These are phyloP conservation scores for Rousettus madagascariensis DNA, from an alignment of 2,797 vertebrate genomes.

Conservation along the genomic window DNA sequence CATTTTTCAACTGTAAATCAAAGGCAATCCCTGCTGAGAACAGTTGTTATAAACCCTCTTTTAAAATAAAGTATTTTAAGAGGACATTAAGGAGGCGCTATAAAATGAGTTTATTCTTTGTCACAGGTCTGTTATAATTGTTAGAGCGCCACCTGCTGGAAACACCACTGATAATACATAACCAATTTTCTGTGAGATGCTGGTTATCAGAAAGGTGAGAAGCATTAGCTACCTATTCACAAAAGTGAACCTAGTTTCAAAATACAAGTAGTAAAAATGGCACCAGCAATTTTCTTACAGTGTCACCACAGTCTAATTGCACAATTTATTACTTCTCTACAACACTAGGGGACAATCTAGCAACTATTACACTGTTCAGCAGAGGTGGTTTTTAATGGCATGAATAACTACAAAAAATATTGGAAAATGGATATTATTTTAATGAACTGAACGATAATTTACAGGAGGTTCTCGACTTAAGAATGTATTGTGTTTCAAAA, in stretches of 20 bases:
- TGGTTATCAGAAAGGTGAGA: not conserved
- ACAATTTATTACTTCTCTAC: not conserved
- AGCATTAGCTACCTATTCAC: not conserved
- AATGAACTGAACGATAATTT: not conserved
- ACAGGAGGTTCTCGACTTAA: not conserved
- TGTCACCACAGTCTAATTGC: not conserved
- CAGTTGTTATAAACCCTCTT: not conserved
- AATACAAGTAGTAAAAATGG: not conserved
- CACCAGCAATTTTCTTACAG: not conserved
- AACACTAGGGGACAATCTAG: not conserved
- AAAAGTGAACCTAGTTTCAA: not conserved
- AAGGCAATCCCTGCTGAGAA: not conserved
- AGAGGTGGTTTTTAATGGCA: not conserved
- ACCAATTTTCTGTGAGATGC: not conserved
- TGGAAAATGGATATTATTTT: not conserved
- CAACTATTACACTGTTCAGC: not conserved
- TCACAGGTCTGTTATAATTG: not conserved
- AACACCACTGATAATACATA: not conserved
- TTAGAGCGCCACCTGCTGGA: conserved; percentile 43
- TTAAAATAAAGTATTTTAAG: not conserved
- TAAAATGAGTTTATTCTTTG: not conserved
- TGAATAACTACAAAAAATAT: not conserved
- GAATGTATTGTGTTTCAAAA: not conserved
- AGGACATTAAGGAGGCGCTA: not conserved
- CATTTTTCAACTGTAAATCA: not conserved